Conservation (phyloP, 1,140 invertebrate genomes). For the Danaus melanippus region DNA sequence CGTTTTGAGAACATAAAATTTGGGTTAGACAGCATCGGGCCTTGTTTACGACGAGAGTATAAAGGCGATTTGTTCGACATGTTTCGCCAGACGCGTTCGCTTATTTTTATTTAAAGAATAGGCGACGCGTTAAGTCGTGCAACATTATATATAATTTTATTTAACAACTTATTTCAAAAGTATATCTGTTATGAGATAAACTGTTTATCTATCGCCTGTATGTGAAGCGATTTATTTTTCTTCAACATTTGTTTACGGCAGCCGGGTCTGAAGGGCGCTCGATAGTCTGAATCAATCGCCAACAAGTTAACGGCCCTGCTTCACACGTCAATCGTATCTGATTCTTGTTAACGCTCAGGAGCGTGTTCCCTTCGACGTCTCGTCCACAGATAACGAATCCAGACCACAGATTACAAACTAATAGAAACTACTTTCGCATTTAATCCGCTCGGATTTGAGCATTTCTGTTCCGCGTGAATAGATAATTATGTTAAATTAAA, state of each 20-base stretch:
- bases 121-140: too few relatives aligned
- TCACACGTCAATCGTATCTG: conserved; percentile 17
- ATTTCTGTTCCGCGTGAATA: too few relatives aligned
- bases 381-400: conserved; percentile 11
- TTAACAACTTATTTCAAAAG: not conserved
- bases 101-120: too few relatives aligned
- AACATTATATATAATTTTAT: too few relatives aligned
- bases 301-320: conserved; percentile 1
- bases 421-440: conserved; percentile 13
- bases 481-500: too few relatives aligned
- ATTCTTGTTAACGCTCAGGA: conserved; percentile 21
- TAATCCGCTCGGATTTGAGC: not conserved
- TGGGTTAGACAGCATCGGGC: too few relatives aligned
- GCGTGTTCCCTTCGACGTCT: conserved; percentile 17
- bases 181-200: not conserved
- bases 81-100: too few relatives aligned
- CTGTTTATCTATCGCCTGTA: not conserved
- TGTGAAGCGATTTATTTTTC: not conserved
- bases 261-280: too few relatives aligned
- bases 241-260: conserved; percentile 1
- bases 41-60: too few relatives aligned
- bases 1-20: too few relatives aligned
- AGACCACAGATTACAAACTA: conserved; percentile 10
- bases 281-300: too few relatives aligned
- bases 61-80: too few relatives aligned